Evolutionary conservation across 2,113 vertebrate genomes (phyloP).

Genomic region (Danionella cerebrum): DNA sequence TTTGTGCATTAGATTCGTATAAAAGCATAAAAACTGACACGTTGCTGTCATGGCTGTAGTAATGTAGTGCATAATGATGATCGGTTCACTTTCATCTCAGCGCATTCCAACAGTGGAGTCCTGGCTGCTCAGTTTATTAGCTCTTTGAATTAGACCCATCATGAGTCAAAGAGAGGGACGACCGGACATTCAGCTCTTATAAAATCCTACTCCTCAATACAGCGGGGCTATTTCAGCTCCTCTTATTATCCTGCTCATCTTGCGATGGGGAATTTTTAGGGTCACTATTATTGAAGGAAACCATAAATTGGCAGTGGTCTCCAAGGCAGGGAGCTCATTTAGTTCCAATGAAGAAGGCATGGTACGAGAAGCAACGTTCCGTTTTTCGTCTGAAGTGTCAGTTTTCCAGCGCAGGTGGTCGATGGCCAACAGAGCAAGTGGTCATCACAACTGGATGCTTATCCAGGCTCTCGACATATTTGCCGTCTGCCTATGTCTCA

Average conservation of each 20-base stretch:
- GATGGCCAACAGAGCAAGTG: not conserved
- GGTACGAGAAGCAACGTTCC: too few species aligned
- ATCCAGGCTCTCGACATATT: conserved; percentile 13
- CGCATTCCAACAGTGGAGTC: conserved; percentile 45
- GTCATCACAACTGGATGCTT: conserved; percentile 17
- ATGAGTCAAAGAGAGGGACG: conserved; percentile 50
- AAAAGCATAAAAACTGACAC: conserved; percentile 27
- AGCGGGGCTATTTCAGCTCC: conserved; percentile 24
- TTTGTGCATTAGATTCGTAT: conserved; percentile 23
- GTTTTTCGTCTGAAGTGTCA: not conserved
- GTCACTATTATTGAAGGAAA: not conserved
- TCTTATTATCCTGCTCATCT: conserved; percentile 4
- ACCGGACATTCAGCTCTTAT: conserved; percentile 38
- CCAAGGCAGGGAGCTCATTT: not conserved
- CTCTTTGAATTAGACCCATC: conserved; percentile 65
- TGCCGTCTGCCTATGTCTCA: conserved; percentile 40
- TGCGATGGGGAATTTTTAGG: not conserved
- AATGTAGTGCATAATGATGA: conserved; percentile 2
- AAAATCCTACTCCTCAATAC: not conserved
- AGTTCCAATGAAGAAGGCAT: not conserved
- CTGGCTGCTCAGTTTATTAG: conserved; percentile 64
- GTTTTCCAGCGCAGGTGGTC: not conserved
- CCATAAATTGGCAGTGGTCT: not conserved
- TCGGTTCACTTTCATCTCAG: conserved; percentile 43
- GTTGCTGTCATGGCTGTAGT: conserved; percentile 8